Conservation (phyloP, 2,113 vertebrate species). For the Paradoxurus hermaphroditus region DNA sequence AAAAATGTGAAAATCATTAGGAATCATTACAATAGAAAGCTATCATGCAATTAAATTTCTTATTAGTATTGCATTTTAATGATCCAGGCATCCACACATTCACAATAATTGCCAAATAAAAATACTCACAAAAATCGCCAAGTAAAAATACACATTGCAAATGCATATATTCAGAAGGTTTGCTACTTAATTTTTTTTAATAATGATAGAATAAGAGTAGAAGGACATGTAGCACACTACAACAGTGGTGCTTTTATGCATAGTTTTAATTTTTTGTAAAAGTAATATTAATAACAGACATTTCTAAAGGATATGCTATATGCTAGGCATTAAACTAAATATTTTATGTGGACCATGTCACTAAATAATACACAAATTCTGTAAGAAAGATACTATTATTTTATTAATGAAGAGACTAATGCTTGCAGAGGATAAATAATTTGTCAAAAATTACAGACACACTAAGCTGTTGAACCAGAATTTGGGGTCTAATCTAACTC, state of each 20-base stretch:
- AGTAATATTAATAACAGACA: neutral
- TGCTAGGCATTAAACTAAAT: neutral
- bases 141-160: neutral
- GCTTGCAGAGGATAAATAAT: neutral
- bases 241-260: neutral
- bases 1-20: neutral
- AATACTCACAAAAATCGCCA: neutral
- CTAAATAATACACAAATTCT: neutral
- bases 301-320: neutral
- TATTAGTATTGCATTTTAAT: conserved; percentile 42
- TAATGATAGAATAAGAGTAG: neutral
- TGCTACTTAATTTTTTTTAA: neutral
- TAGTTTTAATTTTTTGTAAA: neutral
- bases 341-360: neutral
- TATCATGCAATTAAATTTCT: conserved; percentile 4
- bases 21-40: neutral
- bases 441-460: neutral
- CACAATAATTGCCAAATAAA: neutral
- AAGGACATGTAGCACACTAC: neutral
- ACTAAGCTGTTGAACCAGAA: neutral
- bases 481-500: neutral
- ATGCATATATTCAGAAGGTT: neutral
- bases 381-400: neutral
- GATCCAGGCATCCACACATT: neutral
- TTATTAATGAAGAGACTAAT: neutral